Base-by-base conservation (phyloP, 2,113 vertebrate genomes). In the Cercocebus atys region DNA sequence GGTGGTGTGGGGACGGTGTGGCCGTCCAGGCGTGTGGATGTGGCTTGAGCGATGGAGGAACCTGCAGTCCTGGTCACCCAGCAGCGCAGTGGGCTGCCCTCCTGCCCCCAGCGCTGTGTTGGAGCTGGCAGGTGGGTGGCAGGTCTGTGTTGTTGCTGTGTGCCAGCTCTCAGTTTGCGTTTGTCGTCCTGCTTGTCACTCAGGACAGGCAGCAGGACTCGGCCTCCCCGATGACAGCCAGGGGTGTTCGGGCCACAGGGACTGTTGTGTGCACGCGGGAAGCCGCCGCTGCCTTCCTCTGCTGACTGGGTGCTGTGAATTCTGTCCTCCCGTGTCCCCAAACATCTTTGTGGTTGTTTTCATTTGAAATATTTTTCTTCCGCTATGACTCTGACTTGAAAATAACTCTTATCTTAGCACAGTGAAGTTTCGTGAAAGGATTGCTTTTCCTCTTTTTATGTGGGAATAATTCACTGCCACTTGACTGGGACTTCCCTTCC, bases 1-100 rank as follows among this genome's bases (percentile, higher is more conserved):
- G 40, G 87, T 16, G 55, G 55, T 0, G 0, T 81, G 13, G 20
- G 1, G 6, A 20, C 0, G 0, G 30, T 0, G 3, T 0, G 90
- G 40, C n/a, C 18, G 52, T 50, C 43, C 17, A 3, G 3, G 50
- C 0, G 3, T 4, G 20, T 1, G 16, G 27, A 35, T 16, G 82
- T 30, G 40, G 35, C 59, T 23, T 7, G 38, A 40, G 57, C 0
- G 3, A n/a, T 1, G 0, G 13, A 32, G 59, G 47, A 61, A 32
- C 11, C 4, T 0, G 1, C 27, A 3, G 6, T n/a, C 30, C 9
- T 30, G 45, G 84, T 57, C 45, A 14, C 66, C 17, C 4, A 0
- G 18, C 14, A 0, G 38, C 8, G 10, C 6, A 9, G 20, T n/a
- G 57, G 35, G 70, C 59, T 16, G 0, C 22, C 61, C 35, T 13